Evolutionary conservation across 2,797 vertebrate genomes (phyloP), one percentile per base, ranked within the genome.

Genomic region (Megaceryle alcyon): DNA sequence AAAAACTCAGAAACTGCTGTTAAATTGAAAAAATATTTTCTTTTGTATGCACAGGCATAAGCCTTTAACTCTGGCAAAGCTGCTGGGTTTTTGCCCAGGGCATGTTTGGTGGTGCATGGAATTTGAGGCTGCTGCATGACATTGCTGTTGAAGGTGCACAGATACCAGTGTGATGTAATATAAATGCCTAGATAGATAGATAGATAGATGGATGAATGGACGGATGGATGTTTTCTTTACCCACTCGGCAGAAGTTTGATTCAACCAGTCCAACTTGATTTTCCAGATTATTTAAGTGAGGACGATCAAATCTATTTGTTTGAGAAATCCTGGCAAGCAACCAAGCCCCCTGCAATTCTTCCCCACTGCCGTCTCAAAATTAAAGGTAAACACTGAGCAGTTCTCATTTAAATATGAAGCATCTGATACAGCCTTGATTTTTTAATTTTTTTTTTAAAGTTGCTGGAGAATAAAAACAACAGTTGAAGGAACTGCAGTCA

Each of bases 231-330:
- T 89, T 96, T 97, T 97, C 94, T 97, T 96, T 94, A 97, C 91
- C 61, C 76, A 88, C 79, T 98, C 51, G 29, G 94, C 92, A 96
- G 82, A 70, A 83, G 96, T 97, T 98, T 97, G 96, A 98, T 98
- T 96, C 88, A 98, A 97, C 97, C 90, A 96, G 98, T 92, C 92
- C 91, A 97, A 97, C 97, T 91, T 95, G 98, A 98, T 98, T 98
- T 98, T 98, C 97, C 97, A 98, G 97, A 97, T 98, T 97, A 97
- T 96, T 98, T 97, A 44, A 96, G 96, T 96, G 96, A 97, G 95
- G 96, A 98, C 94, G 86, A 92, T 95, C 88, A 96, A 97, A 97
- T 88, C 82, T 89, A 92, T 98, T 91, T 96, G 96, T 92, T 97
- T 96, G 97, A 97, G 96, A 97, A 97, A 96, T 93, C 87, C 94